Percentiles rank a stretch among this genome's conserved stretches.
These are phyloP conservation scores for Neotoma lepida DNA, from an alignment of 2,113 vertebrate species.

Conservation along the genomic window DNA sequence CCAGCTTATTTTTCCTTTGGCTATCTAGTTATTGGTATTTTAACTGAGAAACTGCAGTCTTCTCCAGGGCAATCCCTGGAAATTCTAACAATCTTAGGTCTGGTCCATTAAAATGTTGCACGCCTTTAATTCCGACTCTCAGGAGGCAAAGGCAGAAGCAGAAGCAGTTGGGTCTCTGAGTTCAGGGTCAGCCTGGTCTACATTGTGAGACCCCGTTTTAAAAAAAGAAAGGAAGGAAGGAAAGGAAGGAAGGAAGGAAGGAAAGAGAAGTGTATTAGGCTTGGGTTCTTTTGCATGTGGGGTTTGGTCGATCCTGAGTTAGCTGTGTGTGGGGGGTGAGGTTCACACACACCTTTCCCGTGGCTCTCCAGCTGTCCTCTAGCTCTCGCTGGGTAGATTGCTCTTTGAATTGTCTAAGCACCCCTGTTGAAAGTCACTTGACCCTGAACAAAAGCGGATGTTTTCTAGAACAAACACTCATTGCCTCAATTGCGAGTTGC, in stretches of 20 bases:
- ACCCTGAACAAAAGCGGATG: neutral
- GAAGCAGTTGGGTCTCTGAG: neutral
- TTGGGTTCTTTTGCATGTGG: neutral
- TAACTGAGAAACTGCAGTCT: neutral
- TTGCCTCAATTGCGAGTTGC: neutral
- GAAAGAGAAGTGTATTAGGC: neutral
- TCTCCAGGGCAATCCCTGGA: neutral
- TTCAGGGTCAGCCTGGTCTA: neutral
- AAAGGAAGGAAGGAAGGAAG: too few relatives aligned
- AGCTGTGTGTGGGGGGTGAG: neutral
- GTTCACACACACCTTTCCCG: rapidly evolving
- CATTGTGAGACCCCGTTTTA: neutral
- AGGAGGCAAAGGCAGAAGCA: neutral
- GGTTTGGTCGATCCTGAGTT: neutral
- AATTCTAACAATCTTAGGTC: neutral
- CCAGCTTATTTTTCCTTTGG: neutral
- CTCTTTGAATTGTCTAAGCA: neutral
- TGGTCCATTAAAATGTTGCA: neutral
- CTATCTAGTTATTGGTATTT: neutral
- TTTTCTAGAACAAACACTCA: neutral
- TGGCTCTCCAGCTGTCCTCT: neutral
- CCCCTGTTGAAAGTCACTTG: neutral
- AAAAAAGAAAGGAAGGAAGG: neutral
- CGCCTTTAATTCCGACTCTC: neutral
- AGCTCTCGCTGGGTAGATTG: neutral